These are phyloP conservation scores for Pongo abelii DNA, from an alignment of 2,113 vertebrate genomes.

Conservation along the genomic window DNA sequence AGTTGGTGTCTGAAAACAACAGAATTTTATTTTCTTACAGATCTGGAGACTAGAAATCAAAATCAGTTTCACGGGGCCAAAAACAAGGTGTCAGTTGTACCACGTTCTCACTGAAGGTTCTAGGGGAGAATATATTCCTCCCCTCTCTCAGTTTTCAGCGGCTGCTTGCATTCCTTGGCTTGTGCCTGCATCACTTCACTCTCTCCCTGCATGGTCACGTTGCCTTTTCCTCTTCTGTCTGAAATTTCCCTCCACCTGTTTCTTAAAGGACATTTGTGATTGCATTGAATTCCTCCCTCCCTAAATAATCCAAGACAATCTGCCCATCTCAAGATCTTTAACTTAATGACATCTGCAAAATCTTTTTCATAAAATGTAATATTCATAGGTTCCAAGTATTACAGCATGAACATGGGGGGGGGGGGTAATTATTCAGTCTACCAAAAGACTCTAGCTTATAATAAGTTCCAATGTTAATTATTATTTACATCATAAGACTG, in stretches of 20 bases:
- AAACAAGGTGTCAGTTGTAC: not conserved
- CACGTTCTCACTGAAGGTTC: not conserved
- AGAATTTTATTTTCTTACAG: not conserved
- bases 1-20: not conserved
- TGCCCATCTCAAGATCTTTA: not conserved
- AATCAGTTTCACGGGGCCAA: not conserved
- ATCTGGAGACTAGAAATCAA: not conserved
- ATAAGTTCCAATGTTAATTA: not conserved
- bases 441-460: not conserved
- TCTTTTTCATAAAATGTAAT: not conserved
- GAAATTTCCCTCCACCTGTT: not conserved
- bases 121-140: not conserved
- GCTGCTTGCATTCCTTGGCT: not conserved
- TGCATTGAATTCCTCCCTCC: not conserved
- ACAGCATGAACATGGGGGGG: not conserved
- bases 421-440: not conserved
- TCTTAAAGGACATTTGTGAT: not conserved
- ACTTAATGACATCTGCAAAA: not conserved
- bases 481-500: not conserved
- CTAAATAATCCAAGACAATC: not conserved
- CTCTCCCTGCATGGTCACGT: not conserved
- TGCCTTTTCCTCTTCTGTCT: not conserved
- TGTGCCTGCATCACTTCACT: not conserved
- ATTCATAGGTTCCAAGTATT: not conserved
- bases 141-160: not conserved